phyloP scores from a whole-genome alignment of 2,888 invertebrate species.

The Deilephila porcellus region DNA sequence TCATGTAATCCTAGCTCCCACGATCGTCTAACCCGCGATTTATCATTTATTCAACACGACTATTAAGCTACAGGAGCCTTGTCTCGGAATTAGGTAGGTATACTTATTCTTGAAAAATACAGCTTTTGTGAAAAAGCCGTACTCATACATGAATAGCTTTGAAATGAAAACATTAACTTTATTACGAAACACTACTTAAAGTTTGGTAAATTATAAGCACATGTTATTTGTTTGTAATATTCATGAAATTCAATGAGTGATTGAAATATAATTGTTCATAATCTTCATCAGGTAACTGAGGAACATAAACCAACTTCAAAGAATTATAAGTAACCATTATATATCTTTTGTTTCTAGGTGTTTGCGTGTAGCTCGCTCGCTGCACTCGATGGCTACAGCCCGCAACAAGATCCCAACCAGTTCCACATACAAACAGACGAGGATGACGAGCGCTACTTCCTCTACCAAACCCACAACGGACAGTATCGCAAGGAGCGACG shows the following conservation, averaged over 20 bases:
- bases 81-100: conserved; percentile 32
- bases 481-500: conserved; percentile 95
- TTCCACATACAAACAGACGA: conserved; percentile 97
- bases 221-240: neutral
- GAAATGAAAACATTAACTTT: neutral
- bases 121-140: neutral
- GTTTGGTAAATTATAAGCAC: too few species aligned
- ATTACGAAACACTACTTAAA: too few species aligned
- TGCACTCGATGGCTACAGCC: conserved; percentile 78
- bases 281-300: too few species aligned
- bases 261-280: too few species aligned
- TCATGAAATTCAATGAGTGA: too few species aligned
- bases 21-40: conserved; percentile 62
- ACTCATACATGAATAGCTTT: neutral
- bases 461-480: conserved; percentile 94
- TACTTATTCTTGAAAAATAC: neutral
- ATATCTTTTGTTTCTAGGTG: conserved; percentile 54
- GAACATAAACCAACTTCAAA: too few species aligned
- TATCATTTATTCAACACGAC: conserved; percentile 57
- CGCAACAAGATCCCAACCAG: conserved; percentile 89
- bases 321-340: neutral
- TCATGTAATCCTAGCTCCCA: conserved; percentile 69
- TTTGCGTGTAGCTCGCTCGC: conserved; percentile 72
- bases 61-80: conserved; percentile 55
- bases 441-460: conserved; percentile 95